Base-by-base conservation (phyloP, 2,113 vertebrate species). In the Rostratula benghalensis region DNA sequence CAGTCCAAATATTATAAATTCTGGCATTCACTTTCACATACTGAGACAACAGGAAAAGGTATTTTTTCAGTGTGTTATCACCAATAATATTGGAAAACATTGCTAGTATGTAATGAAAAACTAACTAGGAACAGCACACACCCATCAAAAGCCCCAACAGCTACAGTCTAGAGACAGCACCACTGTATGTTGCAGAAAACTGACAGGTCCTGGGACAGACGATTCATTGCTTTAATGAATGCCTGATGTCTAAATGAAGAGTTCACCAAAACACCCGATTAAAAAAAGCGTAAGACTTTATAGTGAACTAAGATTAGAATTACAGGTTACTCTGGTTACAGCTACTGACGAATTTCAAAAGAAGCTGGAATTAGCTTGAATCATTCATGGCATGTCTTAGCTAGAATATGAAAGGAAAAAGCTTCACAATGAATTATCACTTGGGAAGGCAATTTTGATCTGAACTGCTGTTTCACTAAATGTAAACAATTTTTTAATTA, bases 401-500 rank as follows among this genome's bases (percentile, higher is more conserved):
- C 46, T 64, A 59, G 60, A 27, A 41, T 35, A 39, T 28, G 57
- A 94, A 94, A 68, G 73, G 74, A 91, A 85, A 84, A 79, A 56
- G 1, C 33, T 93, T 87, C 48, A 92, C 70, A 80, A 64, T 35
- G 86, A 89, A 71, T 92, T 92, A 79, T 82, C 83, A 82, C 33
- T 86, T 46, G 61, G 43, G 56, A 88, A 92, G 48, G 69, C 9
- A 95, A 81, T 95, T 95, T 69, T 92, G 76, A 92, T 86, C 64
- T 48, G 56, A 90, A 76, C 24, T 93, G 57, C 63, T 86, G 74
- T 75, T 95, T 91, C 63, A 56, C 41, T 79, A 93, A 93, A 84
- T 87, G 93, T 92, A 96, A 95, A 95, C 88, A 94, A 82, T n/a
- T 57, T 95, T 95, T 93, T 89, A 95, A 95, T 94, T 95, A 84